These are phyloP conservation scores for Branchellion lobata DNA, from an alignment of 2,888 invertebrate genomes.

Conservation along the genomic window DNA sequence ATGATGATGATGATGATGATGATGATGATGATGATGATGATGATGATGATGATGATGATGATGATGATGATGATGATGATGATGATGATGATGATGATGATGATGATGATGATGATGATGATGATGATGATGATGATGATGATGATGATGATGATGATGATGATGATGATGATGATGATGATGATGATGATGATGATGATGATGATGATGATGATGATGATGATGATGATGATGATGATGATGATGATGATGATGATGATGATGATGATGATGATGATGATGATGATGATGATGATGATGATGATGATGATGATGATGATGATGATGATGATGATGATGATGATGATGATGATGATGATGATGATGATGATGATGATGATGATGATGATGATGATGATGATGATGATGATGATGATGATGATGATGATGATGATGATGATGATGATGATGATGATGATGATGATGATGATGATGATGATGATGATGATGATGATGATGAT, in stretches of 20 bases:
- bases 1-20: constrained; percentile 6
- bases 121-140: neutral
- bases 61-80: neutral
- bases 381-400: constrained; percentile 12
- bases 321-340: constrained; percentile 11
- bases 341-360: neutral
- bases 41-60: constrained; percentile 13
- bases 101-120: neutral
- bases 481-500: constrained; percentile 6
- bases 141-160: constrained; percentile 12
- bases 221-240: constrained; percentile 14
- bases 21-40: neutral
- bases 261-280: neutral
- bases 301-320: neutral
- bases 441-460: neutral
- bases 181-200: constrained; percentile 13
- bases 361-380: neutral
- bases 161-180: neutral
- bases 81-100: constrained; percentile 11
- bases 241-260: constrained; percentile 6
- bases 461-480: constrained; percentile 14
- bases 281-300: constrained; percentile 13
- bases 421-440: constrained; percentile 13
- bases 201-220: neutral
- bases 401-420: neutral